Conservation (phyloP, 2,113 vertebrate genomes). For the Naja naja region DNA sequence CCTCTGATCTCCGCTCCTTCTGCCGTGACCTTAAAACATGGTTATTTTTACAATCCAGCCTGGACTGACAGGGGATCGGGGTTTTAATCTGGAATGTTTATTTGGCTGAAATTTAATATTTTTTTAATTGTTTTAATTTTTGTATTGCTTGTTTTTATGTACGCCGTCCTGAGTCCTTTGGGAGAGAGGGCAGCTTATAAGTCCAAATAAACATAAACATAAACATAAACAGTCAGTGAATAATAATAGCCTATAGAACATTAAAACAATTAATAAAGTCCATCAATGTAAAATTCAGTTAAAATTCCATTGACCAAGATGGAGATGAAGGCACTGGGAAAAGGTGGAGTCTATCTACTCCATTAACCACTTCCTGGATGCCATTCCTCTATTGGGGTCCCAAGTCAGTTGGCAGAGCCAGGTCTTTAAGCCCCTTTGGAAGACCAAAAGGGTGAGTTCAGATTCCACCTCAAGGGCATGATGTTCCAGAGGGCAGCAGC, state of each 20-base stretch:
- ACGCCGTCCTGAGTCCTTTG: no score
- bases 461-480: not conserved
- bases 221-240: not conserved
- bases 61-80: no score
- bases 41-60: no score
- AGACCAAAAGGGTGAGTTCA: not conserved
- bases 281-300: not conserved
- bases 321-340: not conserved
- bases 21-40: no score
- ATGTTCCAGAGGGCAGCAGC: not conserved
- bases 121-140: no score
- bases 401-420: not conserved
- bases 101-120: no score
- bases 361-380: not conserved
- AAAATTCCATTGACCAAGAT: not conserved
- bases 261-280: not conserved
- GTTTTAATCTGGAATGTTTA: no score
- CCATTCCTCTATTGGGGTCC: no score
- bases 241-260: not conserved
- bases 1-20: no score
- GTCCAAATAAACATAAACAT: no score
- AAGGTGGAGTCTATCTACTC: not conserved
- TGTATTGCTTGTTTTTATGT: no score
- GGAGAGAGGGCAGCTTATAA: no score
- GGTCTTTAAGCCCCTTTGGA: not conserved